Base-by-base conservation (phyloP, 2,113 vertebrate genomes). In the Aptenodytes patagonicus region DNA sequence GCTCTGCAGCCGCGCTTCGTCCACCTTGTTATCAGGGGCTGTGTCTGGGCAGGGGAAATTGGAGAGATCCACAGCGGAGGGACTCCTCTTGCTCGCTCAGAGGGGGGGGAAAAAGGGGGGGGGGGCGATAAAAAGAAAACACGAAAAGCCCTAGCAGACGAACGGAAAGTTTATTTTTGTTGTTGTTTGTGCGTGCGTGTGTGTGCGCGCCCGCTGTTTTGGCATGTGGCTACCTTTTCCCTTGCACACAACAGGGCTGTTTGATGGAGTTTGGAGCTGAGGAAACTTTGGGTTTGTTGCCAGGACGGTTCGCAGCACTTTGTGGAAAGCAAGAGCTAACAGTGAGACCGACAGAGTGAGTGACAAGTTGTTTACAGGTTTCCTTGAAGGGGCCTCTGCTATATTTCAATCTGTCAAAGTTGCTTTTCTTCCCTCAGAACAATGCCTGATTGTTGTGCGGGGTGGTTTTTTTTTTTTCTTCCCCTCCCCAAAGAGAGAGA, bases 321-420 rank as follows among this genome's bases (percentile, higher is more conserved):
- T 97, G 98, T 95, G 98, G 97, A 97, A 96, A 98, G 97, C 96
- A 85, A 75, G 96, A 96, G 97, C 97, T 93, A 96, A 87, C 97
- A 97, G 97, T 91, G 97, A 98, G 98, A 97, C 96, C 95, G 96
- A 95, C 97, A 95, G 98, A 98, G 98, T 98, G 98, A 98, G 97
- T 98, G 98, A 98, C 98, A 98, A 98, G 98, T 98, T 99, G 98
- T 98, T 99, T 99, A 99, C 98, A 98, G 98, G 98, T 98, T 98
- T 98, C 98, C 97, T 98, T 98, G 97, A 98, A 99, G 99, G 99
- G 98, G 98, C 98, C 98, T 97, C 98, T 98, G 98, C 98, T 98
- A 98, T 98, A 99, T 99, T 99, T 99, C 99, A 99, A 98, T 98
- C 99, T 99, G 99, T 99, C 99, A 99, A 98, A 99, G 99, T 98